A percentile compares a stretch with the other conserved stretches of the same genome.
These are phyloP conservation scores for Eulithis testata DNA, from an alignment of 2,888 invertebrate genomes.

Conservation along the genomic window DNA sequence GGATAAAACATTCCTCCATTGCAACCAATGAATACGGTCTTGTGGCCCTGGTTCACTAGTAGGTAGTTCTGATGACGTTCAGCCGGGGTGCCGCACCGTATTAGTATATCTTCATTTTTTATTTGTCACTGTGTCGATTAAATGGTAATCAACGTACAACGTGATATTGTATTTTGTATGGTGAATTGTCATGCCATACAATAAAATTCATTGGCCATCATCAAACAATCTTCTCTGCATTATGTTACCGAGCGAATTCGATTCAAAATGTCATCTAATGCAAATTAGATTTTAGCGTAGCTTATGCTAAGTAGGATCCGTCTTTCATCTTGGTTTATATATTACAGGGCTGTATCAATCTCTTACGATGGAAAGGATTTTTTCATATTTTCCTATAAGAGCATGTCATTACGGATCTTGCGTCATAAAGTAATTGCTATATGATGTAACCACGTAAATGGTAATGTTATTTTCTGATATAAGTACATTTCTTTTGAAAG, in stretches of 20 bases:
- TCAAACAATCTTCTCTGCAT: not conserved
- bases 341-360: conserved; percentile 58
- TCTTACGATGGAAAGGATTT: conserved; percentile 47
- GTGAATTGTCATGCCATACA: not conserved
- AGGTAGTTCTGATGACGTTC: not conserved
- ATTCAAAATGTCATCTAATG: conserved; percentile 53
- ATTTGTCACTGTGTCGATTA: too few relatives aligned
- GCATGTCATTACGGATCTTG: conserved; percentile 36
- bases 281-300: conserved; percentile 56
- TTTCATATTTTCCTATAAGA: conserved; percentile 46
- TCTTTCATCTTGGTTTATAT: conserved; percentile 66
- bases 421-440: conserved; percentile 38
- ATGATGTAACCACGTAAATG: conserved; percentile 27
- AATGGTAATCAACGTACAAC: too few relatives aligned
- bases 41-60: not conserved
- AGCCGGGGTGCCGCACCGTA: not conserved
- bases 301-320: conserved; percentile 69
- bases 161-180: not conserved
- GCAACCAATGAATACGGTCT: not conserved
- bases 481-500: not conserved
- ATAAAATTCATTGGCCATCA: too few relatives aligned
- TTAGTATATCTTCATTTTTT: too few relatives aligned
- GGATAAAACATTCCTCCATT: not conserved
- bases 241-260: conserved; percentile 26
- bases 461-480: conserved; percentile 4